Evolutionary conservation across 2,888 invertebrate genomes (phyloP).

Genomic region (Nephrotoma flavescens): DNA sequence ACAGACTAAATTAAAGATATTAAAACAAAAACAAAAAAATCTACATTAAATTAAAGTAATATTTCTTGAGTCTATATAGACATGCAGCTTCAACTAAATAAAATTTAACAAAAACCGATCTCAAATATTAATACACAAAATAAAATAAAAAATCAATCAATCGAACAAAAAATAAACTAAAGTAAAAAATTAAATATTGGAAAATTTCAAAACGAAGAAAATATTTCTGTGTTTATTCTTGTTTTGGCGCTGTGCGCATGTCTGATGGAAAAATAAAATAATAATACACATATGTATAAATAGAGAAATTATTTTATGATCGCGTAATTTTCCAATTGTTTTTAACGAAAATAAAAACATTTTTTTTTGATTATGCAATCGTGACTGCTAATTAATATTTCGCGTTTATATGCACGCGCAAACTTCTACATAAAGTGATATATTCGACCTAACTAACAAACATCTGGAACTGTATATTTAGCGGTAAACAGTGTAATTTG

Average conservation of each 20-base stretch:
- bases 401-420: not conserved
- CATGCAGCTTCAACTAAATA: not conserved
- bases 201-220: not conserved
- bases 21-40: not conserved
- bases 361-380: not conserved
- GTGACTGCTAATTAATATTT: not conserved
- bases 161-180: not conserved
- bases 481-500: not conserved
- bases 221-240: not conserved
- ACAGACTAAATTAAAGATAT: not conserved
- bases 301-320: not conserved
- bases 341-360: not conserved
- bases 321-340: not conserved
- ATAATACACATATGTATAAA: not conserved
- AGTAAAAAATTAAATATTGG: not conserved
- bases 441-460: not conserved
- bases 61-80: not conserved
- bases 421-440: not conserved
- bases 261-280: not conserved
- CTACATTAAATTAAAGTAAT: not conserved
- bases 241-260: not conserved
- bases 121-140: not conserved
- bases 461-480: not conserved
- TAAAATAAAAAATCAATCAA: not conserved
- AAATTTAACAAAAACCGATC: not conserved